These are phyloP conservation scores for Ophion costatus DNA, from an alignment of 2,888 invertebrate genomes.

Conservation along the genomic window DNA sequence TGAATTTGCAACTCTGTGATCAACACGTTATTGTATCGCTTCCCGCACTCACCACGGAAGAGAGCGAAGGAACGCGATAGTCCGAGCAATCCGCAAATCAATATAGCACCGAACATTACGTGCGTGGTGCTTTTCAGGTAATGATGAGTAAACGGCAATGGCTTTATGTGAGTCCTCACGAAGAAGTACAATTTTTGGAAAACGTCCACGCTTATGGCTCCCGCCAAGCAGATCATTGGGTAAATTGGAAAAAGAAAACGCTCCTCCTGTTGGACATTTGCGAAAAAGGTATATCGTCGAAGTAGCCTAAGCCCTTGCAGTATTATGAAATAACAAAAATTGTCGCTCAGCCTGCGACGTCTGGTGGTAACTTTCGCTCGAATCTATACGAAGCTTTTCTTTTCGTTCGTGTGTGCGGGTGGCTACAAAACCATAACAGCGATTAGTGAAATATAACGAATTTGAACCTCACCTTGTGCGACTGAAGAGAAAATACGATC, in stretches of 20 bases:
- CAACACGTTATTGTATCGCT: background rate
- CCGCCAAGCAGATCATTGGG: slow-evolving; percentile 93
- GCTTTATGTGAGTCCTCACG: slow-evolving; percentile 76
- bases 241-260: slow-evolving; percentile 96
- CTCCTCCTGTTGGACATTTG: slow-evolving; percentile 85
- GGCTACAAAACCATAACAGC: background rate
- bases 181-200: slow-evolving; percentile 90
- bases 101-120: slow-evolving; percentile 87
- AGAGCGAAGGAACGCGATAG: slow-evolving; percentile 86
- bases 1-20: background rate
- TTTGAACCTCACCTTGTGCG: slow-evolving; percentile 90
- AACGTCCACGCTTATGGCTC: slow-evolving; percentile 91
- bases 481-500: slow-evolving; percentile 93
- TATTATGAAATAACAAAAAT: too few relatives aligned
- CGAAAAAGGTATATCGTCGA: slow-evolving; percentile 20
- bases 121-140: slow-evolving; percentile 91
- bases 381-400: background rate
- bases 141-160: slow-evolving; percentile 83
- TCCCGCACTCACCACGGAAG: slow-evolving; percentile 84
- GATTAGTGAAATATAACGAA: background rate
- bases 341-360: too few relatives aligned
- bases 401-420: background rate
- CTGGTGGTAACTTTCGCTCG: too few relatives aligned
- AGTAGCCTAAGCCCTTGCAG: too few relatives aligned
- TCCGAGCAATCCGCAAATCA: slow-evolving; percentile 84